Conservation (phyloP, 2,113 vertebrate genomes). For the Indicator maculatus region DNA sequence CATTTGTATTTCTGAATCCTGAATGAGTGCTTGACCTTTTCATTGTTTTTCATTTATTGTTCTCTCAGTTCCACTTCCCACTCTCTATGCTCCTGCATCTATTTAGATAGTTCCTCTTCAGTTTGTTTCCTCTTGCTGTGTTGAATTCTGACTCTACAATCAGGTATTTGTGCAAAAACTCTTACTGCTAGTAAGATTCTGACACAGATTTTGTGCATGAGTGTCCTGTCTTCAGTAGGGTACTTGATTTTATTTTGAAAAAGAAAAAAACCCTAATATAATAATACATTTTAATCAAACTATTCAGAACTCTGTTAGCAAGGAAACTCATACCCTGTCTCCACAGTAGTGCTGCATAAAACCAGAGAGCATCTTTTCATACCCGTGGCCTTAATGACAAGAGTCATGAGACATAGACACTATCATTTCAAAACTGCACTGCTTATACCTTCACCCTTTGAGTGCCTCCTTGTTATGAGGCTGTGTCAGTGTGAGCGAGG, state of each 20-base stretch:
- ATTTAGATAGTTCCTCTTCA: background rate
- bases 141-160: background rate
- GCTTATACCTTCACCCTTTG: background rate
- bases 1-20: background rate
- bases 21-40: slow-evolving; percentile 22
- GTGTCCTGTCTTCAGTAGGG: background rate
- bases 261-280: background rate
- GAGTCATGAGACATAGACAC: background rate
- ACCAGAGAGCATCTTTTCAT: slow-evolving; percentile 2
- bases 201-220: background rate
- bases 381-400: background rate
- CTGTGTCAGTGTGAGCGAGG: background rate
- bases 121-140: background rate
- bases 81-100: background rate
- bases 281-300: slow-evolving; percentile 16
- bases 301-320: background rate
- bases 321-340: background rate
- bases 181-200: background rate
- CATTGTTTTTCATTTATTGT: slow-evolving; percentile 37
- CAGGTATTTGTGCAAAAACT: slow-evolving; percentile 15
- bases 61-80: background rate
- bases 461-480: slow-evolving; percentile 13
- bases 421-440: background rate
- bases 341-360: background rate
- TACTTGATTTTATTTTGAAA: slow-evolving; percentile 4